A percentile compares a stretch with the other conserved stretches of the same genome.
phyloP scores from a whole-genome alignment of 2,888 invertebrate genomes.

The Parochlus steinenii region DNA sequence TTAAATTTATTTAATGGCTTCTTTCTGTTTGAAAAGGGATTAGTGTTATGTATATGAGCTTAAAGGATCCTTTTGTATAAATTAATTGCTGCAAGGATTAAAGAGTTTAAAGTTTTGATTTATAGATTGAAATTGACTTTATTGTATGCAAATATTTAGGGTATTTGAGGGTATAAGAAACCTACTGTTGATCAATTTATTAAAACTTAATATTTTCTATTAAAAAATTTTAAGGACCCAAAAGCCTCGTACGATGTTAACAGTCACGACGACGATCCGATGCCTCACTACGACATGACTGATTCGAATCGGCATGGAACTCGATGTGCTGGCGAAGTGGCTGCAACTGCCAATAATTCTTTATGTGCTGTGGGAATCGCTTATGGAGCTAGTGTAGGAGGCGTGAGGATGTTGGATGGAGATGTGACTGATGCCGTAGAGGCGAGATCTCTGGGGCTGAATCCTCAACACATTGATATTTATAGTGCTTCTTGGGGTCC shows the following conservation, averaged over 20 bases:
- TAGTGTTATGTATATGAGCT: too few species aligned
- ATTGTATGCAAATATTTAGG: too few species aligned
- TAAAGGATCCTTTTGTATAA: too few species aligned
- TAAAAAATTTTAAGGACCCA: conserved; percentile 53
- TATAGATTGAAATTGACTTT: too few species aligned
- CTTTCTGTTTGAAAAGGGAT: too few species aligned
- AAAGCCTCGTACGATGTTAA: conserved; percentile 95
- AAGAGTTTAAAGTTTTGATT: too few species aligned
- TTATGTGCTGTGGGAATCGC: conserved; percentile 95
- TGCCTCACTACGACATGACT: conserved; percentile 91
- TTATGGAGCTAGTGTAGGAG: conserved; percentile 86
- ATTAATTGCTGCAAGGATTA: too few species aligned
- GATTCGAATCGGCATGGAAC: conserved; percentile 94
- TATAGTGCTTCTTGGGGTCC: conserved; percentile 99
- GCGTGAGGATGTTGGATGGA: conserved; percentile 95
- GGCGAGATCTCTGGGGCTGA: conserved; percentile 82
- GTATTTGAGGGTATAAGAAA: too few species aligned
- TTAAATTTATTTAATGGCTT: too few species aligned
- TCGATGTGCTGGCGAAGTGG: conserved; percentile 93
- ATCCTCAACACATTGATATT: conserved; percentile 94
- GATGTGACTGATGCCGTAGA: conserved; percentile 99
- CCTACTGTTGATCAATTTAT: too few species aligned
- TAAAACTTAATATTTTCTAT: not conserved
- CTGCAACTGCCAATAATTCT: conserved; percentile 91
- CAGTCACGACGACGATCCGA: conserved; percentile 88